Base-by-base conservation (phyloP, 2,888 invertebrate species). In the Drosophila nigricruria region DNA sequence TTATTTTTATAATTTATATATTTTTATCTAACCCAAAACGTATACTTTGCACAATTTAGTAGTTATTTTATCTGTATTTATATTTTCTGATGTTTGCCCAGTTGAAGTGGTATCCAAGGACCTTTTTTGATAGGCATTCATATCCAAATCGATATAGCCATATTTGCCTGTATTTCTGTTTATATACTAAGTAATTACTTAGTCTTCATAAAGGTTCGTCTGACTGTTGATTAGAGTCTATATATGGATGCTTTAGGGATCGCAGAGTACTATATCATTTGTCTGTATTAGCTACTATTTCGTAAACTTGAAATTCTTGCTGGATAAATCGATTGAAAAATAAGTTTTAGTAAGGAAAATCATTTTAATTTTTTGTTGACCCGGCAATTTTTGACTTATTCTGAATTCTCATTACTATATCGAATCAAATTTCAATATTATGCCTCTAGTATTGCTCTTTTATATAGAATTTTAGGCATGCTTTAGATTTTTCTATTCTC, bases 1-100 rank as follows among this genome's bases (percentile, higher is more conserved):
- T 58, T 79, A 71, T 79, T 61, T 12, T 12, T 2, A 38, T 25
- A 5, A 36, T 25, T 25, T 50, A 30, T 12, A 32, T 20, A 23
- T 64, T 66, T 42, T 60, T 81, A 79, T 40, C 65, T 85, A 81
- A 87, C 73, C 58, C 63, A 61, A 58, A 47, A 10, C 72, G 68
- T 76, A 66, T 77, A 85, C 77, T 75, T 81, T 85, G 88, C 82
- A 81, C 77, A 58, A 34, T 43, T 10, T 25, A 10, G 23, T 10
- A n/a, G 10, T 6, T 12, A 47, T 30, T 30, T 9, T 6, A 5
- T 16, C n/a, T 9, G 16, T 34, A 3, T 23, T 34, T 23, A 23
- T 1, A 14, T 16, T 32, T 50, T 32, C 14, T 32, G 5, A n/a
- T 52, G 9, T 16, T 45, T n/a, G n/a, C 6, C 14, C 18, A 18